phyloP scores from a whole-genome alignment of 92 coral and sea anemone genomes.

The Epizoanthus stellaris region DNA sequence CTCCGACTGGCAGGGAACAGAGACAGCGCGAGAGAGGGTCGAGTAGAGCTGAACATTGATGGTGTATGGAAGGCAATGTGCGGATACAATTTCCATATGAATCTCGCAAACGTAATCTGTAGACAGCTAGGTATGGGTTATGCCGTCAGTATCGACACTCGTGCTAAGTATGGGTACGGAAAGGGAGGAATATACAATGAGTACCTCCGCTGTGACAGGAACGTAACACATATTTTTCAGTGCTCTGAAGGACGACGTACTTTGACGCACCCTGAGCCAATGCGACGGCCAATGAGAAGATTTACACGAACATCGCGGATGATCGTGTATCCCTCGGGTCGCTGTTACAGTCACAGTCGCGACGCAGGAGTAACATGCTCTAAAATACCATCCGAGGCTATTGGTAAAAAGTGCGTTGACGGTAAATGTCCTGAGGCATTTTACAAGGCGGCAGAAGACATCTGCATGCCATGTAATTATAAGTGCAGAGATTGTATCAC shows the following conservation, averaged over 20 bases:
- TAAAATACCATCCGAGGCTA: conserved; percentile 41
- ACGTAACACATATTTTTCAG: conserved; percentile 65
- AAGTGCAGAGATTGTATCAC: conserved; percentile 69
- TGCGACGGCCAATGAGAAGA: background rate
- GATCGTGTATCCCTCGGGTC: background rate
- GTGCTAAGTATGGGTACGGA: conserved; percentile 68
- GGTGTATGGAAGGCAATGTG: conserved; percentile 74
- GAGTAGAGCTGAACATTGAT: conserved; percentile 56
- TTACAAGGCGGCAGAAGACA: conserved; percentile 64
- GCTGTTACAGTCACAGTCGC: conserved; percentile 69
- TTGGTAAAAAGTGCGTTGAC: conserved; percentile 52
- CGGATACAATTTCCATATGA: conserved; percentile 70
- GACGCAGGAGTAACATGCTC: conserved; percentile 85
- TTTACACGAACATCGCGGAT: background rate
- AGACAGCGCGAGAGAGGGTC: conserved; percentile 67
- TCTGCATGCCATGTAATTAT: conserved; percentile 58
- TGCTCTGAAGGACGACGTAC: conserved; percentile 54
- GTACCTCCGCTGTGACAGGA: conserved; percentile 63
- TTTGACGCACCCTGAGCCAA: no score
- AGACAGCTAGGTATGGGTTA: conserved; percentile 80
- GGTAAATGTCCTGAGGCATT: conserved; percentile 38
- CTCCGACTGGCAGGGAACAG: conserved; percentile 79
- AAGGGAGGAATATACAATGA: conserved; percentile 66
- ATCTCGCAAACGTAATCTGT: conserved; percentile 80
- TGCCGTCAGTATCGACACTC: conserved; percentile 66